A percentile compares a stretch with the other conserved stretches of the same genome.
Conservation (phyloP, 2,888 invertebrate genomes). For the Exephanes ischioxanthus region DNA sequence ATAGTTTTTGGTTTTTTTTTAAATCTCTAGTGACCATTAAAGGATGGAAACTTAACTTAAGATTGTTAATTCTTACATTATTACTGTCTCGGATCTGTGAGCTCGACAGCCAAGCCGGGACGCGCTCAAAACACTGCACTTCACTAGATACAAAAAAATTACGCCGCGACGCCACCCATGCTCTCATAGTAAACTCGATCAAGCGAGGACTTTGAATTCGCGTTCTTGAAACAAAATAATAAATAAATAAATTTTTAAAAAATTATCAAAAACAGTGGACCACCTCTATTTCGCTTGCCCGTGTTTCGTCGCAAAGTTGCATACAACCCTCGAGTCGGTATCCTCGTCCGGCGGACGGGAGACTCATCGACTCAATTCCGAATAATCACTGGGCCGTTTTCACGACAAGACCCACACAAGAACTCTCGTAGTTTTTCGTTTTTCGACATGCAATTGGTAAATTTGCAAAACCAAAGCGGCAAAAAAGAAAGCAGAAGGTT, state of each 20-base stretch:
- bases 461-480: conserved; percentile 74
- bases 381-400: conserved; percentile 17
- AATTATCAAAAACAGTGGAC: conserved; percentile 75
- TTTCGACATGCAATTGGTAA: conserved; percentile 30
- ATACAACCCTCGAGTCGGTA: conserved; percentile 41
- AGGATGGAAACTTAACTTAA: neutral
- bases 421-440: conserved; percentile 2
- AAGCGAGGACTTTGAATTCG: conserved; percentile 47
- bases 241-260: conserved; percentile 30
- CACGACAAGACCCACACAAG: conserved; percentile 21
- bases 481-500: conserved; percentile 78
- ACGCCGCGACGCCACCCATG: conserved; percentile 65
- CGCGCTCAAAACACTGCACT: conserved; percentile 81
- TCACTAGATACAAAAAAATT: conserved; percentile 49
- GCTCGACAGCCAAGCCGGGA: conserved; percentile 64
- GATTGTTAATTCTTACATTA: neutral
- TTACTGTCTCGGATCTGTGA: conserved; percentile 25
- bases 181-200: conserved; percentile 31
- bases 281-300: conserved; percentile 72
- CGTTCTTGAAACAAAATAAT: conserved; percentile 15
- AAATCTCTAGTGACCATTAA: neutral
- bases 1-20: neutral
- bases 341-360: conserved; percentile 38
- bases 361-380: conserved; percentile 17
- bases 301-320: conserved; percentile 25